Base-by-base conservation (phyloP, 2,888 invertebrate genomes). In the Zygaena filipendulae region DNA sequence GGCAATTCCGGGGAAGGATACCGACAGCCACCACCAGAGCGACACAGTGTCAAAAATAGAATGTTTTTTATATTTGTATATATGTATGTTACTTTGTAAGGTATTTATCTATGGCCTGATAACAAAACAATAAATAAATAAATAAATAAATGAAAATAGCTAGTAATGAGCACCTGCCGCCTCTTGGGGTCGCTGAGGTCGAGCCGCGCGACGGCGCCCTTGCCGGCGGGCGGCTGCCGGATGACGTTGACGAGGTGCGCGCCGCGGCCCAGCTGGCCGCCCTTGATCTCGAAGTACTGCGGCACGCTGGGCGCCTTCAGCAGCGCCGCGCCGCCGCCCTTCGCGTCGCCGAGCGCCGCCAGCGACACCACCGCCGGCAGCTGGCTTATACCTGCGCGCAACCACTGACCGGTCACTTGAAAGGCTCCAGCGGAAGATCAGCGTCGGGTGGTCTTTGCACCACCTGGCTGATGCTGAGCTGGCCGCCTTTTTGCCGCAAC, bases 221-320 rank as follows among this genome's bases (percentile, higher is more conserved):
- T 63, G 8, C 58, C 64, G 3, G 69, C 67, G 27, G 47, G 54
- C 11, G 69, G 69, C n/a, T 57, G 68, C 0, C 74, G 44, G 3
- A 77, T 54, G 2, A 77, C 77, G 47, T 77, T 79, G 5, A 79
- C 71, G 3, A 77, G 36, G 24, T 77, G 77, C 11, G 74, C 62
- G 1, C 70, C 72, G 21, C 68, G 69, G 27, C 61, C 68, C 2
- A 75, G 45, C 36, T 66, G 69, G 0, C 67, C 68, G 36, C 63
- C 51, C 38, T 74, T 74, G 40, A 77, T 67, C 40, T 77, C 77
- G 46, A 72, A 70, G 40, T 69, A 58, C 38, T 75, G 77, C 16
- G 75, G 57, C 10, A 74, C 62, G 2, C 63, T 54, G 0, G 61
- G 47, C 3, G 69, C 56, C 29, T 74, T 72, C 2, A 72, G 39